These are phyloP conservation scores for Chaetophractus vellerosus DNA, from an alignment of 2,797 vertebrate genomes.

Conservation along the genomic window DNA sequence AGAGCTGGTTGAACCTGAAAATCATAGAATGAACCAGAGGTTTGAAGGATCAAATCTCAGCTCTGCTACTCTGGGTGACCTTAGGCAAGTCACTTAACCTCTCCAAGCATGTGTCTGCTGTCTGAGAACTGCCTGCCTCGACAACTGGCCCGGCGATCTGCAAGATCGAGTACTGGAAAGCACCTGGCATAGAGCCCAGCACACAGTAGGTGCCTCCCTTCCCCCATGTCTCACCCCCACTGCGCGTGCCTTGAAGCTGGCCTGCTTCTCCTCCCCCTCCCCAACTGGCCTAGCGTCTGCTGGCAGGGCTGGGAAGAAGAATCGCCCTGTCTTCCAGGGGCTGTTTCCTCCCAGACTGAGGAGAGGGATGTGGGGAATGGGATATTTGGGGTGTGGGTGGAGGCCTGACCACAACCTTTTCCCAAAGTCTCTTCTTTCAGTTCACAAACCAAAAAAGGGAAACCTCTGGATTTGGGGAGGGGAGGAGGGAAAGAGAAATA, in stretches of 20 bases:
- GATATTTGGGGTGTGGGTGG: conserved; percentile 66
- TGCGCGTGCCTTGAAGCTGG: background rate
- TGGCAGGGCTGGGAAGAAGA: background rate
- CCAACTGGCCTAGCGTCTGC: background rate
- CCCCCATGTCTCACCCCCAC: background rate
- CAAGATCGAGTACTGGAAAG: conserved; percentile 68
- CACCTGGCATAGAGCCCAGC: background rate
- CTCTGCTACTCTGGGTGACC: conserved; percentile 82
- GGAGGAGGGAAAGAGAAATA: conserved; percentile 62
- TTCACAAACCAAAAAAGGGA: conserved; percentile 82
- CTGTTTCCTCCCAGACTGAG: conserved; percentile 64
- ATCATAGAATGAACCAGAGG: conserved; percentile 16
- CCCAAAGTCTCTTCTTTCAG: conserved; percentile 78
- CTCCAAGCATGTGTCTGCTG: conserved; percentile 56
- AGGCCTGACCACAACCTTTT: conserved; percentile 72
- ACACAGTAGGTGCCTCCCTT: background rate
- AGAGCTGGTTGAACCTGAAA: background rate
- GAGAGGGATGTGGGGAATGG: conserved; percentile 39
- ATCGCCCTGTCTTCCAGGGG: conserved; percentile 47
- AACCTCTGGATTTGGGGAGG: conserved; percentile 78
- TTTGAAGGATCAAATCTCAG: conserved; percentile 80
- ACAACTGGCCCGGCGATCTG: conserved; percentile 41
- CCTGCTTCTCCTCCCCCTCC: background rate
- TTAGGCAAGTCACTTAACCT: conserved; percentile 68
- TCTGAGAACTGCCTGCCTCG: conserved; percentile 52